Evolutionary conservation across 2,797 vertebrate genomes (phyloP).

Genomic region (Oceanodroma leucorhoa): DNA sequence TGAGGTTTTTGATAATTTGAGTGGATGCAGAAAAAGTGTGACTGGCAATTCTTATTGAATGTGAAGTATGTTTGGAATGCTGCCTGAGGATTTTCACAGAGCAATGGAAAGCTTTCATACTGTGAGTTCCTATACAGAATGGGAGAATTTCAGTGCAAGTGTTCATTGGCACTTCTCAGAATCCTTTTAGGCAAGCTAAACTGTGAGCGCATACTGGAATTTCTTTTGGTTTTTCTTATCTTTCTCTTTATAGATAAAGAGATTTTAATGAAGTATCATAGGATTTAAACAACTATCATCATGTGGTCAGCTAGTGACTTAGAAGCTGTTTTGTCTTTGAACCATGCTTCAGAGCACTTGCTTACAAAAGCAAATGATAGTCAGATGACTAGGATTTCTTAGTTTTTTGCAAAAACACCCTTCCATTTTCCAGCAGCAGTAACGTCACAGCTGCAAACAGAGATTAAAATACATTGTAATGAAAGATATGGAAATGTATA

Average conservation of each 20-base stretch:
- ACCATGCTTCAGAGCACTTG: not conserved
- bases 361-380: not conserved
- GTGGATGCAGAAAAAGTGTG: not conserved
- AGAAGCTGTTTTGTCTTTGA: conserved; percentile 17
- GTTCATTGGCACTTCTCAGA: not conserved
- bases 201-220: not conserved
- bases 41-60: not conserved
- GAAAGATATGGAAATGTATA: not conserved
- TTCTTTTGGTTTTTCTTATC: not conserved
- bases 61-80: conserved; percentile 42
- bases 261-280: not conserved
- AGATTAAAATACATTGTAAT: not conserved
- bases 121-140: not conserved
- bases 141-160: not conserved
- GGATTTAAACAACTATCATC: not conserved
- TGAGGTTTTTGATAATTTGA: not conserved
- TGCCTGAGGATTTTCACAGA: conserved; percentile 9
- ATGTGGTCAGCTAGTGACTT: conserved; percentile 1
- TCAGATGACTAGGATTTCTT: conserved; percentile 23
- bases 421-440: not conserved
- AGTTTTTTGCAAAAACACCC: not conserved
- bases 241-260: not conserved
- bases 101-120: not conserved
- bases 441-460: not conserved
- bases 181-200: not conserved